Evolutionary conservation across 2,797 vertebrate species (phyloP).

Genomic region (Cuculus canorus): DNA sequence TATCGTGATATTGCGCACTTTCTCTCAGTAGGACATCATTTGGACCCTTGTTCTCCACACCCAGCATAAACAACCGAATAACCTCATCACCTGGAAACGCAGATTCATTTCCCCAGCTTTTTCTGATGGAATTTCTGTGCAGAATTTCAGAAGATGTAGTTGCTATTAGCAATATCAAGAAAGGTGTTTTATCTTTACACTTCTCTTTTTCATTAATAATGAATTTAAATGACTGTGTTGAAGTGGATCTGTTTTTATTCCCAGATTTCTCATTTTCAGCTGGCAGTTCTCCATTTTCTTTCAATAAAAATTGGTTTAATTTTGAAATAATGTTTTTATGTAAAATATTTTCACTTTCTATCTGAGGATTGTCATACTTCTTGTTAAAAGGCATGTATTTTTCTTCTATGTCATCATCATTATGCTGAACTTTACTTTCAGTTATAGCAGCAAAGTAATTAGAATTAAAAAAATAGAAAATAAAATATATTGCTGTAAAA

Average conservation of each 20-base stretch:
- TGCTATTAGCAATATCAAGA: slow-evolving; percentile 24
- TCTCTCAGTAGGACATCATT: background rate
- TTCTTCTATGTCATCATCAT: background rate
- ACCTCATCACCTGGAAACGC: background rate
- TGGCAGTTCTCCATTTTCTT: background rate
- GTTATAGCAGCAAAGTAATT: background rate
- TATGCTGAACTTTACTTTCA: background rate
- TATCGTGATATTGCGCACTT: background rate
- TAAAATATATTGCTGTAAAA: background rate
- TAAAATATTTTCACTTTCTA: background rate
- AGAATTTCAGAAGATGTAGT: background rate
- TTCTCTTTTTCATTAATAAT: slow-evolving; percentile 28
- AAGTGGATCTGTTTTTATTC: background rate
- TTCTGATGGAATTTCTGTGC: background rate
- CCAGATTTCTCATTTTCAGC: background rate
- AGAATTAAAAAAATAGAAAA: background rate
- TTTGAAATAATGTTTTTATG: background rate
- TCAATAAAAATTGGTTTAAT: background rate
- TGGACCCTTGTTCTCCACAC: background rate
- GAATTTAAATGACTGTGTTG: background rate
- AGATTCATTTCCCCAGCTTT: background rate
- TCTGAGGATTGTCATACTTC: background rate
- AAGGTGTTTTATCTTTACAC: background rate
- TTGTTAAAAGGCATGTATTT: background rate
- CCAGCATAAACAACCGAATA: background rate